phyloP scores from a whole-genome alignment of 2,113 vertebrate genomes.

The Scomber colias region DNA sequence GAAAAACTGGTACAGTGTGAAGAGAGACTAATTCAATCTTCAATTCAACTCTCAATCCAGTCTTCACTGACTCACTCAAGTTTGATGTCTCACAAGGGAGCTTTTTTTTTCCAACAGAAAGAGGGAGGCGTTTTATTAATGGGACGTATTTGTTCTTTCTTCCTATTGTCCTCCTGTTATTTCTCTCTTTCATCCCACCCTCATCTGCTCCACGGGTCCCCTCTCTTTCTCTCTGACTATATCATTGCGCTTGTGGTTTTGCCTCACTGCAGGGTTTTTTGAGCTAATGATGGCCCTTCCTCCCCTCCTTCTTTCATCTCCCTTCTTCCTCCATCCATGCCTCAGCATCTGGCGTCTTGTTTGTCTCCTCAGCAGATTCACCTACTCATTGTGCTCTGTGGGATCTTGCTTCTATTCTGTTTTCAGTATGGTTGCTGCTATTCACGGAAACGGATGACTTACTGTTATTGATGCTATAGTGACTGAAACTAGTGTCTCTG shows the following conservation, averaged over 20 bases:
- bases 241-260: slow-evolving; percentile 30
- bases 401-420: slow-evolving; percentile 10
- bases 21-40: slow-evolving; percentile 26
- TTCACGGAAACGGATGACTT: slow-evolving; percentile 12
- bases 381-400: slow-evolving; percentile 11
- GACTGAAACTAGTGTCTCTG: not conserved
- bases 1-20: not conserved
- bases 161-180: slow-evolving; percentile 10
- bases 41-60: slow-evolving; percentile 8
- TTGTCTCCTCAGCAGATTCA: slow-evolving; percentile 37
- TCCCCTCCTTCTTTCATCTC: slow-evolving; percentile 27
- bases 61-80: slow-evolving; percentile 10
- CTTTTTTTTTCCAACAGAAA: slow-evolving; percentile 10
- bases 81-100: slow-evolving; percentile 32
- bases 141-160: not conserved
- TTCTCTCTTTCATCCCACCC: slow-evolving; percentile 37
- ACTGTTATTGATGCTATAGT: not conserved
- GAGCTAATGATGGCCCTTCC: slow-evolving; percentile 59
- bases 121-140: slow-evolving; percentile 21
- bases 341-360: slow-evolving; percentile 22
- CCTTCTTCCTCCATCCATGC: slow-evolving; percentile 3
- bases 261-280: slow-evolving; percentile 65
- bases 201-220: slow-evolving; percentile 46
- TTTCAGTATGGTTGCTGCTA: slow-evolving; percentile 12
- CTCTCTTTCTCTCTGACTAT: slow-evolving; percentile 31